Evolutionary conservation across 2,888 invertebrate genomes (phyloP).

Genomic region (Ommatoiulus sabulosus): DNA sequence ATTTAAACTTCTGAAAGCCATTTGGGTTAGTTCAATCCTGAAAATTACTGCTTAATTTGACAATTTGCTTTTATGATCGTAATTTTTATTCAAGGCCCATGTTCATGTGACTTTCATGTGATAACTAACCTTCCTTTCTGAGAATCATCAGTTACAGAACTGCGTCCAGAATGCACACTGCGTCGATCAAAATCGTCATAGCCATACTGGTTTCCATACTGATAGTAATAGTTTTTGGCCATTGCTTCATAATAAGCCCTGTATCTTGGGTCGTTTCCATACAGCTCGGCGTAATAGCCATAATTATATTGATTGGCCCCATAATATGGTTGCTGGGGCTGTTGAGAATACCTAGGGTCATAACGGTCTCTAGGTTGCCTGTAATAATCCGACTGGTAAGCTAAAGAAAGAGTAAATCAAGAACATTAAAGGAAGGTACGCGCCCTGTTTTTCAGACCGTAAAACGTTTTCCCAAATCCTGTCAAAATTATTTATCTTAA

Average conservation of each 20-base stretch:
- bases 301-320: constrained; percentile 73
- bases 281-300: constrained; percentile 82
- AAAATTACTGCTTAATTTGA: too few relatives aligned
- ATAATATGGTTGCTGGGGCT: constrained; percentile 67
- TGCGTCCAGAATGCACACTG: constrained; percentile 85
- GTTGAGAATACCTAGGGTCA: constrained; percentile 58
- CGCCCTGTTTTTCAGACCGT: too few relatives aligned
- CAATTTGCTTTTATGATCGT: too few relatives aligned
- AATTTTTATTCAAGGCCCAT: too few relatives aligned
- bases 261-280: constrained; percentile 83
- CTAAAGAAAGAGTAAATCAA: background rate
- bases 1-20: too few relatives aligned
- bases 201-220: constrained; percentile 64
- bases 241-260: constrained; percentile 74
- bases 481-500: too few relatives aligned
- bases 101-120: too few relatives aligned
- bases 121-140: constrained; percentile 59
- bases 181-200: constrained; percentile 75
- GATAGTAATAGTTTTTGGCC: constrained; percentile 61
- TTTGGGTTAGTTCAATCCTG: too few relatives aligned
- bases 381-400: constrained; percentile 46
- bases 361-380: constrained; percentile 54
- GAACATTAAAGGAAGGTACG: too few relatives aligned
- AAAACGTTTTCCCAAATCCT: too few relatives aligned
- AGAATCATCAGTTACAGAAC: constrained; percentile 78